These are phyloP conservation scores for Chaetodon trifascialis DNA, from an alignment of 2,113 vertebrate species.

Conservation along the genomic window DNA sequence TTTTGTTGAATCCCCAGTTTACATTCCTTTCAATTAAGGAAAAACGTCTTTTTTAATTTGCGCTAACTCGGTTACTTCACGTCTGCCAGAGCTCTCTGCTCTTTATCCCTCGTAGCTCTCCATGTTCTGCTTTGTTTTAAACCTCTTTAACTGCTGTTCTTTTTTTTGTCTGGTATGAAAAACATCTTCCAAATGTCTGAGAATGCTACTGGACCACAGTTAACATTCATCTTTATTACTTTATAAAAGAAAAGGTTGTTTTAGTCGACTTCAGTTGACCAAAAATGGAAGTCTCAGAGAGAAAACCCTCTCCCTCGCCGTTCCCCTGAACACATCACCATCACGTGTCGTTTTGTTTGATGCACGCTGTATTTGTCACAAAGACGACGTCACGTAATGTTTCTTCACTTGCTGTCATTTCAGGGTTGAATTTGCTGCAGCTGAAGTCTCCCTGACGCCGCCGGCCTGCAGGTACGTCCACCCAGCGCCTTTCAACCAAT, in stretches of 20 bases:
- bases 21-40: not conserved
- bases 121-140: not conserved
- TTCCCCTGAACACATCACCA: not conserved
- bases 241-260: not conserved
- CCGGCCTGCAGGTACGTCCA: not conserved
- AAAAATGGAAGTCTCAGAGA: conserved; percentile 6
- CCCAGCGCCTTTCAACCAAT: too few relatives aligned
- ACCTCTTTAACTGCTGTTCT: not conserved
- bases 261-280: not conserved
- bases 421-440: conserved; percentile 9
- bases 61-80: not conserved
- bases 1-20: not conserved
- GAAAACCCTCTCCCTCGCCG: too few relatives aligned
- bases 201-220: not conserved
- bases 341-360: too few relatives aligned
- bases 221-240: not conserved
- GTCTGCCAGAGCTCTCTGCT: not conserved
- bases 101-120: not conserved
- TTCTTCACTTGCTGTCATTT: conserved; percentile 24
- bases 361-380: too few relatives aligned
- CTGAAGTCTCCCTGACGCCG: not conserved
- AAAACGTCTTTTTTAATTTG: not conserved
- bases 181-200: not conserved
- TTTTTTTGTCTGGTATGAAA: not conserved
- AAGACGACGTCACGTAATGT: not conserved